Conservation (phyloP, 2,888 invertebrate genomes). For the Steromphala cineraria region DNA sequence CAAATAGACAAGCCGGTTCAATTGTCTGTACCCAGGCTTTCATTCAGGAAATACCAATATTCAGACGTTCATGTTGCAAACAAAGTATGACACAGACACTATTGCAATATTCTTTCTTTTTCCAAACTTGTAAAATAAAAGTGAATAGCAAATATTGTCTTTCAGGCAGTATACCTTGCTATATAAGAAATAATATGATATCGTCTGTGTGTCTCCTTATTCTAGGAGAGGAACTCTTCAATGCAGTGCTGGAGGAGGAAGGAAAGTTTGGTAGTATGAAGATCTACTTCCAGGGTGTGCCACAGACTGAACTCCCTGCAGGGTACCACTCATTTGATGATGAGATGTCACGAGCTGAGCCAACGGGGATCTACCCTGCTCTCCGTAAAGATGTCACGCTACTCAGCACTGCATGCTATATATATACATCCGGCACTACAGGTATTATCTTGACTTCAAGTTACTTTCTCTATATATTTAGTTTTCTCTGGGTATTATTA, state of each 20-base stretch:
- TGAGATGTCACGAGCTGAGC: conserved; percentile 43
- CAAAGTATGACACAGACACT: too few species aligned
- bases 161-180: too few species aligned
- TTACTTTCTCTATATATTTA: background rate
- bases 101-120: too few species aligned
- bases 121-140: too few species aligned
- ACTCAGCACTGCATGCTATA: conserved; percentile 83
- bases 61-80: too few species aligned
- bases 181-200: too few species aligned
- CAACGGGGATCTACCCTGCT: conserved; percentile 35
- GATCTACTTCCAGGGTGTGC: conserved; percentile 49
- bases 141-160: too few species aligned
- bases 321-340: conserved; percentile 51
- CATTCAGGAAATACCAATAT: too few species aligned
- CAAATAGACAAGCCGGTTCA: too few species aligned
- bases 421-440: conserved; percentile 87
- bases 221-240: conserved; percentile 52
- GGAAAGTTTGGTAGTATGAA: conserved; percentile 44
- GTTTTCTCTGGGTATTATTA: too few species aligned
- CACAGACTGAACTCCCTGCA: conserved; percentile 30
- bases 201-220: background rate
- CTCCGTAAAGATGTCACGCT: conserved; percentile 37
- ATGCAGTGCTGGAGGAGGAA: conserved; percentile 54
- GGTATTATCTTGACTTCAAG: conserved; percentile 41
- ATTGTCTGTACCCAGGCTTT: too few species aligned